A percentile compares a stretch with the other conserved stretches of the same genome.
phyloP scores from a whole-genome alignment of 2,797 vertebrate species.

The Channa striata region DNA sequence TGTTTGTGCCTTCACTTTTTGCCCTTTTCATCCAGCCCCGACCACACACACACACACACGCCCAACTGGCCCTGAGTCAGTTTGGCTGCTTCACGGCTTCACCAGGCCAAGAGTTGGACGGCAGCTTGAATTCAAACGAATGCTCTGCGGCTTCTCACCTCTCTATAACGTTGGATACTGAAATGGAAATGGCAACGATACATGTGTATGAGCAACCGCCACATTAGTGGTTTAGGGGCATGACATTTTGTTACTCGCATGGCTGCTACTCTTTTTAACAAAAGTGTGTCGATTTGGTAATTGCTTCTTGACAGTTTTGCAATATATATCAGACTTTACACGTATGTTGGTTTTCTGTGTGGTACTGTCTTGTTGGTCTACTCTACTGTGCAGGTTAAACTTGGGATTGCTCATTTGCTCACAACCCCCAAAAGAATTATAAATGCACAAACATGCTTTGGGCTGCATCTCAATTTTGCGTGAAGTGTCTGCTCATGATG shows the following conservation, averaged over 20 bases:
- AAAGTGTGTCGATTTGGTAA: constrained; percentile 7
- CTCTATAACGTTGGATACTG: constrained; percentile 12
- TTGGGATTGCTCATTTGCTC: background rate
- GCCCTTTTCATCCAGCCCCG: constrained; percentile 3
- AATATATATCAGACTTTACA: constrained; percentile 14
- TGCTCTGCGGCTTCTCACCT: constrained; percentile 36
- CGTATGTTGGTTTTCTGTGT: background rate
- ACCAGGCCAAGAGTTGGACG: constrained; percentile 25
- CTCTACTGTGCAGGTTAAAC: constrained; percentile 18
- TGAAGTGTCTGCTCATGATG: constrained; percentile 35
- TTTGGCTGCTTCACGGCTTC: constrained; percentile 29
- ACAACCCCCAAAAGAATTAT: background rate
- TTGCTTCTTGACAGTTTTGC: constrained; percentile 6
- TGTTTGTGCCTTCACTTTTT: background rate
- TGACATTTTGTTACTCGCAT: background rate
- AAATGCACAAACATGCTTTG: constrained; percentile 25
- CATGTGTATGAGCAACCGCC: background rate
- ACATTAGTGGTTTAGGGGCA: background rate
- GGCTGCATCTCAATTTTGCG: constrained; percentile 38
- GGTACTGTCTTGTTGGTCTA: background rate
- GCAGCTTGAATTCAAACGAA: constrained; percentile 42
- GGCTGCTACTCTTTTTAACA: background rate
- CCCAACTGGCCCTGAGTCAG: constrained; percentile 18
- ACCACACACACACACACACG: too few species aligned
- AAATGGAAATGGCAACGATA: constrained; percentile 20